phyloP scores from a whole-genome alignment of 2,888 invertebrate genomes.

The Acronicta aceris region DNA sequence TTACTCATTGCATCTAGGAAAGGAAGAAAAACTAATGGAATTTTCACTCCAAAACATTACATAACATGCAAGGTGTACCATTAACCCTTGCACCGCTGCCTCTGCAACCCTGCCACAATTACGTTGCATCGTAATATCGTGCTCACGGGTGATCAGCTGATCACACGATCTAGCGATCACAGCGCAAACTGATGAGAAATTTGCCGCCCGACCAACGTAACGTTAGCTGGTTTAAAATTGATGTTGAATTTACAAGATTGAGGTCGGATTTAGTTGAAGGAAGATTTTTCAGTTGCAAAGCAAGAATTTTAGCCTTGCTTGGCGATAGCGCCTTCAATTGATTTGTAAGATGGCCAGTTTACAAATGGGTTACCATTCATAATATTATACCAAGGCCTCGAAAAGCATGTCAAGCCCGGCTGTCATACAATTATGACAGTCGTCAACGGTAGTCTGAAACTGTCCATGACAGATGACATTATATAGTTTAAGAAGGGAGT shows the following conservation, averaged over 20 bases:
- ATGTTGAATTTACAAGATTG: constrained; percentile 44
- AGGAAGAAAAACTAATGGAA: background rate
- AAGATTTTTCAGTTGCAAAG: constrained; percentile 16
- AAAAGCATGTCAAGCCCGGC: no score
- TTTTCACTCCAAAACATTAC: constrained; percentile 11
- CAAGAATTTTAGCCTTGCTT: background rate
- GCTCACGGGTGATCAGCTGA: constrained; percentile 49
- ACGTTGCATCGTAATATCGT: constrained; percentile 50
- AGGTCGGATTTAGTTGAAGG: constrained; percentile 7
- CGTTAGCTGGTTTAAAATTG: constrained; percentile 62
- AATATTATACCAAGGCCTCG: no score
- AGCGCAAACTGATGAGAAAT: constrained; percentile 78
- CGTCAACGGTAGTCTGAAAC: no score
- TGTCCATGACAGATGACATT: no score
- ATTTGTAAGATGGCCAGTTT: no score
- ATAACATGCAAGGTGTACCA: constrained; percentile 4
- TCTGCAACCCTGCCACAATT: constrained; percentile 60
- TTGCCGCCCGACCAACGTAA: constrained; percentile 79
- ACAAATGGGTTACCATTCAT: no score
- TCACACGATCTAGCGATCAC: constrained; percentile 66
- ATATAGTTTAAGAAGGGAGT: no score
- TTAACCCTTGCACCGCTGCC: constrained; percentile 23
- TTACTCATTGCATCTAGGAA: no score
- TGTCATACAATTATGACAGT: no score
- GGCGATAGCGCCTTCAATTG: no score